Conservation (phyloP, 2,113 vertebrate genomes). For the Phylloscopus whistleri region DNA sequence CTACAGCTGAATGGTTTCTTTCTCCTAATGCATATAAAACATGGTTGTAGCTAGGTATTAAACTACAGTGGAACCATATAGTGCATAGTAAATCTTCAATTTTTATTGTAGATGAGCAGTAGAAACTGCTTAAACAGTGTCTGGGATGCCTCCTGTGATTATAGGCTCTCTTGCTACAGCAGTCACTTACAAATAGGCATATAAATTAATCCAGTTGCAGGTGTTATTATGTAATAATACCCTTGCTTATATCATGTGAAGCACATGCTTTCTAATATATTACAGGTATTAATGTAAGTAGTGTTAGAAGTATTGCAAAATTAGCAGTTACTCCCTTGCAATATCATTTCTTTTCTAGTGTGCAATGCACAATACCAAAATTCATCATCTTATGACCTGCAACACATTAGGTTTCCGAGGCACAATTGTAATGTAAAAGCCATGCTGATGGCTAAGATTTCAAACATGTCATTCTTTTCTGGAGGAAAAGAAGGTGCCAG, state of each 20-base stretch:
- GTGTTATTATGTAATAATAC: slow-evolving; percentile 38
- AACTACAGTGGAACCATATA: slow-evolving; percentile 59
- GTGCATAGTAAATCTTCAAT: slow-evolving; percentile 63
- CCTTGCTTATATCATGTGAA: slow-evolving; percentile 34
- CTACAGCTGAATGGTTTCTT: slow-evolving; percentile 62
- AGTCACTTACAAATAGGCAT: slow-evolving; percentile 55
- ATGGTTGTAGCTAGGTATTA: slow-evolving; percentile 62
- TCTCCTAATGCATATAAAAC: slow-evolving; percentile 67
- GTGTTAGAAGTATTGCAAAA: slow-evolving; percentile 44
- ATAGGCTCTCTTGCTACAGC: slow-evolving; percentile 42
- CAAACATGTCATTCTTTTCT: slow-evolving; percentile 56
- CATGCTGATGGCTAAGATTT: not conserved
- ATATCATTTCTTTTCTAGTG: slow-evolving; percentile 38
- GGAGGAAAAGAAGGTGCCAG: slow-evolving; percentile 39
- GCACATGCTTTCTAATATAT: slow-evolving; percentile 22
- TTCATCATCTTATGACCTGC: slow-evolving; percentile 42
- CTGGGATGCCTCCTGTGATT: slow-evolving; percentile 47
- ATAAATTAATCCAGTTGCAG: slow-evolving; percentile 55
- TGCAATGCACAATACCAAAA: slow-evolving; percentile 40
- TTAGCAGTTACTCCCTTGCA: slow-evolving; percentile 13
- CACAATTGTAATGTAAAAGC: slow-evolving; percentile 56
- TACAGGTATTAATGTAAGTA: slow-evolving; percentile 44
- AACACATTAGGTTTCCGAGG: slow-evolving; percentile 46
- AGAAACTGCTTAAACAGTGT: slow-evolving; percentile 33
- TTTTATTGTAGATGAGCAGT: slow-evolving; percentile 44